Base-by-base conservation (phyloP, 2,888 invertebrate species). In the Villa cingulata region DNA sequence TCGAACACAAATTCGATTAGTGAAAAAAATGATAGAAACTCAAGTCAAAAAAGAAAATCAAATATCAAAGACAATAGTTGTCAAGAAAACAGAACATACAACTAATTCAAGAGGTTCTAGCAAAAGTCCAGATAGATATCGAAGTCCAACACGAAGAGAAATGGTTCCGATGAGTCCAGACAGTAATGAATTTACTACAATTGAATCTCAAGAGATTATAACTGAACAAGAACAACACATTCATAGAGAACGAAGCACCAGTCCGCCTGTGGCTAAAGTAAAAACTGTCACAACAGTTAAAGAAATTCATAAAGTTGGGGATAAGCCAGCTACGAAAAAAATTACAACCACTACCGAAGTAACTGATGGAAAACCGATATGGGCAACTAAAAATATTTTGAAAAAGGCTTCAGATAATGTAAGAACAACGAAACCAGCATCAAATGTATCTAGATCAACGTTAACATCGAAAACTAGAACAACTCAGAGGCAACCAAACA, bases 1-100 rank as follows among this genome's bases (percentile, higher is more conserved):
- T 47, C 74, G 87, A 52, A 75, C 83, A 3, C 86, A 86, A 66
- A 84, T 87, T 51, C 74, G 86, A 52, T 64, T 82, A 17, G 80
- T 84, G 10, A 82, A 78, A 62, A 80, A 81, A 57, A 71, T 75
- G 54, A 71, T 72, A 27, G 75, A 75, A 53, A 65, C 62, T 9
- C 56, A 57, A 17, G 58, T 51, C 3, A 57, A 45, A 32, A 55
- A 56, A 32, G 52, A 53, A 47, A 51, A 48, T 2, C 49, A 48
- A 19, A 44, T 42, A 36, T 46, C 51, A 14, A 34, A 43, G n/a
- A 40, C 20, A 32, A 38, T 32, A 29, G 37, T 32, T 16, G 23
- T 43, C 16, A 42, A 43, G 5, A 37, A 39, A 29, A 40, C 37
- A 34, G 37, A 48, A 7, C 50, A 49, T 44, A 51, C 49, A 3